Percentiles rank a stretch among this genome's conserved stretches.
Evolutionary conservation across 2,888 invertebrate species (phyloP).

Genomic region (Agrochola lota): DNA sequence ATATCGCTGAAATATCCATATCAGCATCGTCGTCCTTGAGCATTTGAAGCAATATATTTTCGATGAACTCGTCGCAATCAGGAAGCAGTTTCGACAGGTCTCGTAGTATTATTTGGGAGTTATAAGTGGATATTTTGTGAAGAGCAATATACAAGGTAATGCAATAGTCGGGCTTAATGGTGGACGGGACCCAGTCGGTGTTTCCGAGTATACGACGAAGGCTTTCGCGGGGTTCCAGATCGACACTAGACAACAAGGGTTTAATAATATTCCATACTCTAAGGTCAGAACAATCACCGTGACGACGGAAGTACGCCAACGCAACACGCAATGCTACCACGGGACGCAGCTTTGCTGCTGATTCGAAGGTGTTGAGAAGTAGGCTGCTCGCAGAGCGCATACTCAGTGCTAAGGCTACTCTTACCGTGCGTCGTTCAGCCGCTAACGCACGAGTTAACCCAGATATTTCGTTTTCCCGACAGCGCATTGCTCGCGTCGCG

Average conservation of each 20-base stretch:
- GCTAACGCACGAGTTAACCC: slow-evolving; percentile 66
- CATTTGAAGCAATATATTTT: slow-evolving; percentile 62
- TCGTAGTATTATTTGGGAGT: slow-evolving; percentile 63
- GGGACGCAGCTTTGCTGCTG: slow-evolving; percentile 40
- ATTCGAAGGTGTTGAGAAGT: slow-evolving; percentile 35
- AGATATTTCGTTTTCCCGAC: slow-evolving; percentile 65
- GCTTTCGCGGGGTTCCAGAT: slow-evolving; percentile 60
- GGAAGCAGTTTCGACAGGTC: slow-evolving; percentile 68
- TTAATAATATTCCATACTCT: slow-evolving; percentile 76
- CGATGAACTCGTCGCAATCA: slow-evolving; percentile 65
- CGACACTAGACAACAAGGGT: slow-evolving; percentile 68
- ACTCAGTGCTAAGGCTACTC: slow-evolving; percentile 71
- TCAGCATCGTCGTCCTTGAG: slow-evolving; percentile 36
- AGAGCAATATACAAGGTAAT: slow-evolving; percentile 65
- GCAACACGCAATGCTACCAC: slow-evolving; percentile 71
- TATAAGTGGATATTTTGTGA: slow-evolving; percentile 50
- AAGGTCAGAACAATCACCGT: slow-evolving; percentile 58
- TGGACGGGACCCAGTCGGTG: slow-evolving; percentile 65
- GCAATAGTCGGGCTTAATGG: slow-evolving; percentile 74
- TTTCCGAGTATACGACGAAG: slow-evolving; percentile 51
- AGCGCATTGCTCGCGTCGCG: slow-evolving; percentile 72
- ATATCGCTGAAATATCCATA: slow-evolving; percentile 33
- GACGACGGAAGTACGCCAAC: slow-evolving; percentile 65
- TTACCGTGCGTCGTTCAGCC: slow-evolving; percentile 70
- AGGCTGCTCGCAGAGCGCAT: slow-evolving; percentile 24